These are phyloP conservation scores for Eubasilissa regina DNA, from an alignment of 1,140 invertebrate genomes.

Conservation along the genomic window DNA sequence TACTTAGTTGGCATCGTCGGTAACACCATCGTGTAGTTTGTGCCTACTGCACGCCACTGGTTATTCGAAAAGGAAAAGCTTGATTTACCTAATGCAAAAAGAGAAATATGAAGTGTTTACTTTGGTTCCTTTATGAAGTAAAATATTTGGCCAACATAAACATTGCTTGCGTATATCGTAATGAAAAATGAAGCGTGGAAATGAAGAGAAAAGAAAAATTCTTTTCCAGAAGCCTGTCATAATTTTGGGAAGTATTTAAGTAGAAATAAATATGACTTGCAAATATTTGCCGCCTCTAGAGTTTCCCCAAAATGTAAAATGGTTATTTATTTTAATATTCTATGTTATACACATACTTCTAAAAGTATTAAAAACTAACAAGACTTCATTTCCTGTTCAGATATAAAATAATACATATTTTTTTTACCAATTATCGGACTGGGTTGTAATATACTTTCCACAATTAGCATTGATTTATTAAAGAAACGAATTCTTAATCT, in stretches of 20 bases:
- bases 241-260: constrained; percentile 3
- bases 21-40: no score
- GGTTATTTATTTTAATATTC: no score
- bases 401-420: no score
- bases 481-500: no score
- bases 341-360: no score
- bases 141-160: constrained; percentile 24
- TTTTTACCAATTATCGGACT: no score
- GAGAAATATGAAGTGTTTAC: background rate
- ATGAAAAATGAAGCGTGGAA: constrained; percentile 13
- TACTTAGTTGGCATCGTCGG: no score
- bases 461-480: no score
- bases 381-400: no score
- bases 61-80: background rate
- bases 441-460: no score
- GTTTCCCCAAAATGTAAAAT: background rate
- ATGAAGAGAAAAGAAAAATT: constrained; percentile 22
- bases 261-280: constrained; percentile 7
- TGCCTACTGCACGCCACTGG: no score
- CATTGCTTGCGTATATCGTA: constrained; percentile 9
- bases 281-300: background rate
- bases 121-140: constrained; percentile 9
- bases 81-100: background rate
- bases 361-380: no score
- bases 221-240: background rate